phyloP scores from a whole-genome alignment of 2,797 vertebrate genomes.

The Enteromius radiatus region DNA sequence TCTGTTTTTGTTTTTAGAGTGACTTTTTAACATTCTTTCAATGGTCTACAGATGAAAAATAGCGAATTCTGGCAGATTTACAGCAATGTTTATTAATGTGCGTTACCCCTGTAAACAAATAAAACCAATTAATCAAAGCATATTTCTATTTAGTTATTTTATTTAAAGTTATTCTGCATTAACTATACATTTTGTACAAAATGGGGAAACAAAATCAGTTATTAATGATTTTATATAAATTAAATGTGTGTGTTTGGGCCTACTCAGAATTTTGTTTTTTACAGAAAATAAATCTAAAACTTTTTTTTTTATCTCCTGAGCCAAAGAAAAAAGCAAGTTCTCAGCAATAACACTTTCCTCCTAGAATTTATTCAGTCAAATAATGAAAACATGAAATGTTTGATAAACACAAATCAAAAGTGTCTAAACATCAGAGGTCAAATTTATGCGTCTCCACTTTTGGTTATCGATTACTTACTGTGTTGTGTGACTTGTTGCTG shows the following conservation, averaged over 20 bases:
- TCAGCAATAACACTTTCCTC: background rate
- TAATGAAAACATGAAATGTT: background rate
- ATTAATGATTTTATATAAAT: background rate
- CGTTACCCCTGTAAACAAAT: too few species aligned
- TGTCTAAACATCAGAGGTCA: background rate
- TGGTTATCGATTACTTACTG: conserved; percentile 69
- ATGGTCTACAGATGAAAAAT: background rate
- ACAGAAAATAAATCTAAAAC: background rate
- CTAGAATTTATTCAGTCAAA: background rate
- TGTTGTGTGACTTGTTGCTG: conserved; percentile 64
- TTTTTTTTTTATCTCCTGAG: background rate
- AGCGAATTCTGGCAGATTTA: background rate
- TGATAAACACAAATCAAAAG: background rate
- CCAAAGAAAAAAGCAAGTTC: background rate
- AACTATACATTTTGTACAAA: background rate
- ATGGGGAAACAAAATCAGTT: too few species aligned
- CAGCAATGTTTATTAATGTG: too few species aligned
- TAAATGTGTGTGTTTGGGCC: background rate
- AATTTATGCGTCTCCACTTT: background rate
- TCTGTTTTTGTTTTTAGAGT: background rate
- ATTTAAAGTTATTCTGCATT: background rate
- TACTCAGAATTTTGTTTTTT: background rate
- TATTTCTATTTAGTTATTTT: background rate
- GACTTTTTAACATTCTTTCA: background rate
- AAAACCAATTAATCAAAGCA: too few species aligned